Evolutionary conservation across 2,888 invertebrate genomes (phyloP), one percentile per base, ranked within the genome.

Genomic region (Hedychridium roseum): DNA sequence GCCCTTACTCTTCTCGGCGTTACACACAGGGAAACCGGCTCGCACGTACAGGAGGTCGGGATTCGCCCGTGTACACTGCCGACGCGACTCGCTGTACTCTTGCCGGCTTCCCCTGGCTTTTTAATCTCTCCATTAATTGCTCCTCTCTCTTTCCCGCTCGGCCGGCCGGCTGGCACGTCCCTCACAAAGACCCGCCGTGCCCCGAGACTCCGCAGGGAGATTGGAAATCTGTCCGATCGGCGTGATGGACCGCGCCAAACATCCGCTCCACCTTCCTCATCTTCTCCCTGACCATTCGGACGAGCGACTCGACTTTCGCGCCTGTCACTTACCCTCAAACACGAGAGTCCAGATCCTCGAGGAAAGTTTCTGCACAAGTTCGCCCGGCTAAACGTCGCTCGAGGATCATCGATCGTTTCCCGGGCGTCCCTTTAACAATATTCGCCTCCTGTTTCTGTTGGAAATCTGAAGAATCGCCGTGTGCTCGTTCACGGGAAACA

Each of bases 61-160:
- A 7, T 11, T 16, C 21, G 28, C 26, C 18, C 45, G 39, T 50
- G 49, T 46, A 59, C 41, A 36, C 31, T 32, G 34, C 18, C 46
- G 38, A 43, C 46, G n/a, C n/a, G 45, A 38, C 44, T 49, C 42
- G 35, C n/a, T n/a, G 43, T 47, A 44, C 44, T 44, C n/a, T n/a
- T n/a, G n/a, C n/a, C 50, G 37, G 23, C 48, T 45, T 43, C 45
- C 47, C 31, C 30, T n/a, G 47, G 49, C 41, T 66, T 64, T 64
- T 60, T 60, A 57, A 60, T 60, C 57, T 63, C 60, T 56, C 60
- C 65, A 59, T 66, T 65, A 64, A 68, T 64, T 62, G 55, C 66
- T 51, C 54, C 48, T 46, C 59, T 52, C 39, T 53, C 49, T 44
- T 38, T 40, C 38, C 35, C 30, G 36, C 50, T 42, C 45, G 20